Evolutionary conservation across 1,140 invertebrate species (phyloP).

Genomic region (Ceratitis capitata): DNA sequence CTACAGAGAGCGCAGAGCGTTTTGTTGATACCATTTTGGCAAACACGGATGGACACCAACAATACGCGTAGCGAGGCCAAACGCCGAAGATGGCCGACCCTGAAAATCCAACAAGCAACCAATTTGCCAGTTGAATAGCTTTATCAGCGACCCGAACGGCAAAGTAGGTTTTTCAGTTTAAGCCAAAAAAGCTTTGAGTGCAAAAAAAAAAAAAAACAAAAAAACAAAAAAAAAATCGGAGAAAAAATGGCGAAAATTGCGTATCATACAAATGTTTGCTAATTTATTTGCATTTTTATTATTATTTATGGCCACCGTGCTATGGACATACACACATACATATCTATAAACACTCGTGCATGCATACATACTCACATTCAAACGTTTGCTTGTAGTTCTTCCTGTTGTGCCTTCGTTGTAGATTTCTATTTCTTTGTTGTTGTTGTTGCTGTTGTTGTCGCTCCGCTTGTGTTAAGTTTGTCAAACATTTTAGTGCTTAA

Average conservation of each 20-base stretch:
- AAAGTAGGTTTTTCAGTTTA: neutral
- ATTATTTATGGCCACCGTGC: neutral
- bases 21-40: neutral
- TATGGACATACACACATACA: too few relatives aligned
- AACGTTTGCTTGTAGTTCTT: neutral
- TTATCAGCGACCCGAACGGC: neutral
- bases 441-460: neutral
- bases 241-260: neutral
- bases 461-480: neutral
- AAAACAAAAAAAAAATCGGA: too few relatives aligned
- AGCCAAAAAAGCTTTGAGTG: neutral
- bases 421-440: neutral
- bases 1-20: neutral
- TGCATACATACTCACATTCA: too few relatives aligned
- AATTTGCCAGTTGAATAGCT: neutral
- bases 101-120: neutral
- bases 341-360: too few relatives aligned
- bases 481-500: neutral
- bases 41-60: neutral
- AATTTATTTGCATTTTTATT: neutral
- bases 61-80: neutral
- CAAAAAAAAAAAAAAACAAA: neutral
- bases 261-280: neutral
- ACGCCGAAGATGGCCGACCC: neutral
- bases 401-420: neutral